These are phyloP conservation scores for Drosophila subsilvestris DNA, from an alignment of 2,888 invertebrate species.

Conservation along the genomic window DNA sequence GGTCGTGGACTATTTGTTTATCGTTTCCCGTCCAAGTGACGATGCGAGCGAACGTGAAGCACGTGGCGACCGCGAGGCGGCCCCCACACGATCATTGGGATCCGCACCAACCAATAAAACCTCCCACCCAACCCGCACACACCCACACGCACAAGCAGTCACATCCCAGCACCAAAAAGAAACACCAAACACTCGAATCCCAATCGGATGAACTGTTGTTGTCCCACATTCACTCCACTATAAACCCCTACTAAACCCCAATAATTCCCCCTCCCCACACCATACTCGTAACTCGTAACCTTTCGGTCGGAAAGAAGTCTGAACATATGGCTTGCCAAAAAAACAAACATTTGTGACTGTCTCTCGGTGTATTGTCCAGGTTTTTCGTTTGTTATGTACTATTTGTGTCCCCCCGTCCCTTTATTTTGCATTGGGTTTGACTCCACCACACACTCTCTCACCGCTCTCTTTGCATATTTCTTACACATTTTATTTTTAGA, in stretches of 20 bases:
- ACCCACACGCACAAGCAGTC: constrained; percentile 30
- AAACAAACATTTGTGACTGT: neutral
- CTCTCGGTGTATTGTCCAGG: constrained; percentile 7
- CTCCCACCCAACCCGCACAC: constrained; percentile 17
- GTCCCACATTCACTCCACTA: constrained; percentile 19
- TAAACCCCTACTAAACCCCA: constrained; percentile 2
- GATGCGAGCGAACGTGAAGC: constrained; percentile 68
- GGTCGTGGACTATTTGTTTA: constrained; percentile 22
- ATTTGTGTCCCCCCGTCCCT: constrained; percentile 14
- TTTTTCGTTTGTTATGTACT: constrained; percentile 2
- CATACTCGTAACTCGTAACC: neutral
- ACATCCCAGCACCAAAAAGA: constrained; percentile 33
- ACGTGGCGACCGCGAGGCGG: constrained; percentile 36
- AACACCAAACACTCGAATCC: constrained; percentile 5
- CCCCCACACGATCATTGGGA: constrained; percentile 6
- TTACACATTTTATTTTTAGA: constrained; percentile 81
- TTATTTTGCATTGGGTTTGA: constrained; percentile 24
- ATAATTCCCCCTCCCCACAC: neutral
- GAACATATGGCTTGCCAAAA: neutral
- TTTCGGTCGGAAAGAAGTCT: neutral
- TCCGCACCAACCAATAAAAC: constrained; percentile 21
- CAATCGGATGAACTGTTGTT: constrained; percentile 29
- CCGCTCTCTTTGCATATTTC: constrained; percentile 56
- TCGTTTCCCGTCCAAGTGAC: constrained; percentile 18
- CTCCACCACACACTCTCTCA: constrained; percentile 44